Conservation (phyloP, 2,888 invertebrate genomes). For the Lycophotia porphyrea region DNA sequence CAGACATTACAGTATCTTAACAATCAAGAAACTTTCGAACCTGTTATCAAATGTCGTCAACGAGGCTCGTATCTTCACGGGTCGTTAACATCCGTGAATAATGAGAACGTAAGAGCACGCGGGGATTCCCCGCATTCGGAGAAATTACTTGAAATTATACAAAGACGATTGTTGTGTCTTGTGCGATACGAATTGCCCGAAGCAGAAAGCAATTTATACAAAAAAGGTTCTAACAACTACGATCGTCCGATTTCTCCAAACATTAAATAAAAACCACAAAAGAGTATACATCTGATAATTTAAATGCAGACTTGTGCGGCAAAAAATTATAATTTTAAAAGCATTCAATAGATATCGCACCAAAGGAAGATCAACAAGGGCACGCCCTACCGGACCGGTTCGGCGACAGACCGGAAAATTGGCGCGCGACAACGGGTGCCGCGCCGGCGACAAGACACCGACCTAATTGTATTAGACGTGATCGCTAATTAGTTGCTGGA, state of each 20-base stretch:
- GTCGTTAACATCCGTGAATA: constrained; percentile 10
- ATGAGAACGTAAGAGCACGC: constrained; percentile 5
- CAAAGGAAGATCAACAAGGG: constrained; percentile 54
- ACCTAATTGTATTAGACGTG: constrained; percentile 58
- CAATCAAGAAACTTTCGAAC: constrained; percentile 8
- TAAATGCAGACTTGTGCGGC: neutral
- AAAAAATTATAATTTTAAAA: constrained; percentile 16
- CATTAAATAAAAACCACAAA: neutral
- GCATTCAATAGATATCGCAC: constrained; percentile 45
- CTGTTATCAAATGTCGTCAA: neutral
- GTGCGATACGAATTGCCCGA: constrained; percentile 7
- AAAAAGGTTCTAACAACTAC: constrained; percentile 2
- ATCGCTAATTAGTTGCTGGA: constrained; percentile 26
- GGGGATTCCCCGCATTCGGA: constrained; percentile 45
- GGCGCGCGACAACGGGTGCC: constrained; percentile 62
- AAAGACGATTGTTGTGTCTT: constrained; percentile 28
- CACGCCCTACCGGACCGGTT: constrained; percentile 64
- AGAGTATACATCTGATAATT: neutral
- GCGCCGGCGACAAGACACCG: constrained; percentile 52
- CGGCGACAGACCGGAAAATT: constrained; percentile 73
- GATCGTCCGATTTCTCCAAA: neutral
- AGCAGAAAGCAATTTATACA: neutral
- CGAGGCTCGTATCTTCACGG: neutral
- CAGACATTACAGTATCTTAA: neutral
- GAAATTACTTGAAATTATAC: constrained; percentile 31